phyloP scores from a whole-genome alignment of 2,113 vertebrate species.

The Pangasianodon hypophthalmus region DNA sequence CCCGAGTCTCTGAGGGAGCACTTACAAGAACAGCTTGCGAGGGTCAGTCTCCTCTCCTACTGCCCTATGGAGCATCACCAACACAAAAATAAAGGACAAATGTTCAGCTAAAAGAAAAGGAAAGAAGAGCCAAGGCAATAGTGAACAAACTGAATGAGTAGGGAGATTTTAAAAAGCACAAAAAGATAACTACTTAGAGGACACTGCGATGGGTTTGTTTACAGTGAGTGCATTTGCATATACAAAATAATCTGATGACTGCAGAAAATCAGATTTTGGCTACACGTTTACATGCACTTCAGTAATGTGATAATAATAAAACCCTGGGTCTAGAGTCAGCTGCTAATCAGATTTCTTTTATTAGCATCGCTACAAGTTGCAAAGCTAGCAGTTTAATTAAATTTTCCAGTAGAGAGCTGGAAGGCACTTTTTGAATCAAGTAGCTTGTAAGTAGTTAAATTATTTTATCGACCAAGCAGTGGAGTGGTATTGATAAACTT shows the following conservation, averaged over 20 bases:
- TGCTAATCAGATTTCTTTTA: slow-evolving; percentile 30
- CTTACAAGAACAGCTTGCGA: slow-evolving; percentile 93
- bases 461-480: slow-evolving; percentile 18
- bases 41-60: slow-evolving; percentile 83
- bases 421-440: slow-evolving; percentile 22
- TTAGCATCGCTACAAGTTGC: slow-evolving; percentile 22
- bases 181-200: not conserved
- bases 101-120: not conserved
- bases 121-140: not conserved
- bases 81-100: slow-evolving; percentile 14
- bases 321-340: slow-evolving; percentile 28
- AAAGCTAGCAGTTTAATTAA: slow-evolving; percentile 18
- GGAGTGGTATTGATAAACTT: slow-evolving; percentile 25
- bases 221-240: slow-evolving; percentile 17
- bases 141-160: not conserved
- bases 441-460: slow-evolving; percentile 7
- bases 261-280: slow-evolving; percentile 15
- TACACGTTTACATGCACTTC: slow-evolving; percentile 14
- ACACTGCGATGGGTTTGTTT: slow-evolving; percentile 16
- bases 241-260: slow-evolving; percentile 27
- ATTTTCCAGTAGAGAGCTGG: slow-evolving; percentile 16
- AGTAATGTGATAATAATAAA: slow-evolving; percentile 33
- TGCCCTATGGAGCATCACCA: slow-evolving; percentile 22
- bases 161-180: not conserved
- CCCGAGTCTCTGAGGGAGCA: slow-evolving; percentile 95